Evolutionary conservation across 2,888 invertebrate genomes (phyloP).

Genomic region (Boloria euphrosyne): DNA sequence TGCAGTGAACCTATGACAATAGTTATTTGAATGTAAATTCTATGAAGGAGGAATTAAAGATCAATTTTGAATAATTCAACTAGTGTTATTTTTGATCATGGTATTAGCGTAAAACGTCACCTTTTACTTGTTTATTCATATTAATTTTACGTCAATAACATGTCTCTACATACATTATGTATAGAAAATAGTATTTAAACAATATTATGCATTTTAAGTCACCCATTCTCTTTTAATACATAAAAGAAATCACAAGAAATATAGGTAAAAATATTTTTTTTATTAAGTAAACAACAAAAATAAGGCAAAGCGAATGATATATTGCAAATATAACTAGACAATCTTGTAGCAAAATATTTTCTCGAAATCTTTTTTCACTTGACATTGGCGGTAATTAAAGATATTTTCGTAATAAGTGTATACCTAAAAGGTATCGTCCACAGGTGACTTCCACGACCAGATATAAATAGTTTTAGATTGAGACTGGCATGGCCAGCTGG

Average conservation of each 20-base stretch:
- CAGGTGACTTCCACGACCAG: conserved; percentile 33
- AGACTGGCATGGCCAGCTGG: conserved; percentile 37
- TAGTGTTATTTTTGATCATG: conserved; percentile 32
- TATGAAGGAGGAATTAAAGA: background rate
- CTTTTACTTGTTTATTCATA: conserved; percentile 50
- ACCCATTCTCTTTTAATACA: background rate
- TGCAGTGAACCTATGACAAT: conserved; percentile 5
- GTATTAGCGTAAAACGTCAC: conserved; percentile 47
- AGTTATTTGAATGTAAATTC: conserved; percentile 24
- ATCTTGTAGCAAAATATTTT: too few relatives aligned
- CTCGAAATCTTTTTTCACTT: too few relatives aligned
- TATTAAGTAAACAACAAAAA: too few relatives aligned
- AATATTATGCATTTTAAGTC: background rate
- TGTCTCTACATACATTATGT: background rate
- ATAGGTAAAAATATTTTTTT: too few relatives aligned
- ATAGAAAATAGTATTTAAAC: background rate
- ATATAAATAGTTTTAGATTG: conserved; percentile 25
- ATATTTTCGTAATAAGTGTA: conserved; percentile 26
- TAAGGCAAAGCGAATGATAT: too few relatives aligned
- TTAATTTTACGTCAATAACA: conserved; percentile 40
- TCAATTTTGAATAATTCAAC: conserved; percentile 19
- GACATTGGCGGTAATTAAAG: background rate
- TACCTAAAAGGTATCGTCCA: conserved; percentile 9
- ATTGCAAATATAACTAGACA: too few relatives aligned
- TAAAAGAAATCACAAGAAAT: too few relatives aligned